A percentile compares a stretch with the other conserved stretches of the same genome.
Conservation (phyloP, 2,797 vertebrate species). For the Danio choprae region DNA sequence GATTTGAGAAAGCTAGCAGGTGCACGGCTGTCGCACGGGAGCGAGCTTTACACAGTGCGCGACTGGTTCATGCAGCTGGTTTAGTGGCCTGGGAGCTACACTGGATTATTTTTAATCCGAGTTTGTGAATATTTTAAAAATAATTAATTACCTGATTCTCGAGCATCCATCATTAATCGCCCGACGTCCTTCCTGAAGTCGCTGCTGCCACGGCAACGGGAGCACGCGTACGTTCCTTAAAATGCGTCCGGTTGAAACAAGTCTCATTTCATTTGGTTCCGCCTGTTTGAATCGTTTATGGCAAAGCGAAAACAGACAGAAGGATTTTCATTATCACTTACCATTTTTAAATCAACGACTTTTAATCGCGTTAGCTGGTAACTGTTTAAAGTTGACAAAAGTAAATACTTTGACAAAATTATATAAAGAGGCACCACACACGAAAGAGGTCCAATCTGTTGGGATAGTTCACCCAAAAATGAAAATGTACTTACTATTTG, state of each 20-base stretch:
- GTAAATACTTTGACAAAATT: background rate
- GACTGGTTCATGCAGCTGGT: background rate
- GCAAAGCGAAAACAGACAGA: background rate
- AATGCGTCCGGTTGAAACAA: conserved; percentile 57
- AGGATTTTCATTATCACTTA: background rate
- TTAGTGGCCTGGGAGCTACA: background rate
- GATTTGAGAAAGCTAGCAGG: background rate
- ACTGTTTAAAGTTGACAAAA: background rate
- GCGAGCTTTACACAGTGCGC: background rate
- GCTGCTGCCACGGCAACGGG: conserved; percentile 76
- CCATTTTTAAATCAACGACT: rapidly evolving
- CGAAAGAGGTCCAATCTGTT: background rate
- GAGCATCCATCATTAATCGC: conserved; percentile 68
- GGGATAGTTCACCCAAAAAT: too few relatives aligned
- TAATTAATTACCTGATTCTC: conserved; percentile 65
- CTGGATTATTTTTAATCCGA: background rate
- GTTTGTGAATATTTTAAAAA: background rate
- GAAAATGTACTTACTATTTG: too few relatives aligned
- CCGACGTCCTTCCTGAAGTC: conserved; percentile 31
- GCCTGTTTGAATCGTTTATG: background rate
- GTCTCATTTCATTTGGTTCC: conserved; percentile 30
- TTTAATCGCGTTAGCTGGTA: background rate
- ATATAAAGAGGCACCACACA: background rate
- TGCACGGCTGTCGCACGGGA: background rate
- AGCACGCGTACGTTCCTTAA: conserved; percentile 19